phyloP scores from a whole-genome alignment of 1,140 invertebrate species.

The Himalopsyche phryganea region DNA sequence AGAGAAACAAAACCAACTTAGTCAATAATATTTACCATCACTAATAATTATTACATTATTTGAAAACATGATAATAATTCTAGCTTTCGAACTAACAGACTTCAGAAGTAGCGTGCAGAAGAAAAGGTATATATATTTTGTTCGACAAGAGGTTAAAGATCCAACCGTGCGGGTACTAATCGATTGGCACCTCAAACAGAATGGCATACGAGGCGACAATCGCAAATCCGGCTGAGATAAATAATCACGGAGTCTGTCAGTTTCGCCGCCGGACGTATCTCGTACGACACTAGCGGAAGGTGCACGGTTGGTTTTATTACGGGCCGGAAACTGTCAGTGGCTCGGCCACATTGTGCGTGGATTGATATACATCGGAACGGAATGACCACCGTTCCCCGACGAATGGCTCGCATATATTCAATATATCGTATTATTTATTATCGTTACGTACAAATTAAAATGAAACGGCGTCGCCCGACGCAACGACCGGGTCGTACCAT shows the following conservation, averaged over 20 bases:
- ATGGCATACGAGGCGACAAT: too few relatives aligned
- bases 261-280: too few relatives aligned
- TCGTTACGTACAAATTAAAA: not conserved
- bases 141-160: too few relatives aligned
- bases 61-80: not conserved
- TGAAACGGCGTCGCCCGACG: too few relatives aligned
- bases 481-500: constrained; percentile 6
- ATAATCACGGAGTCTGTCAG: too few relatives aligned
- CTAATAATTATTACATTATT: not conserved
- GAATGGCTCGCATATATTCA: not conserved
- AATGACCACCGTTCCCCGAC: not conserved
- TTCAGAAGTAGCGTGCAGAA: not conserved
- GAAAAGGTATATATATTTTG: not conserved
- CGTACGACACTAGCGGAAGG: too few relatives aligned
- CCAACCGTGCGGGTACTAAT: too few relatives aligned
- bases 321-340: constrained; percentile 4
- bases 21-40: not conserved
- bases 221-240: too few relatives aligned
- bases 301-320: not conserved
- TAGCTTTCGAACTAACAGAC: not conserved
- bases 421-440: not conserved
- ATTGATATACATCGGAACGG: constrained; percentile 7
- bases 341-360: constrained; percentile 17
- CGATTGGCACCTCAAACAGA: too few relatives aligned
- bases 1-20: too few relatives aligned